Evolutionary conservation across 2,113 vertebrate species (phyloP).

Genomic region (Tetrax tetrax): DNA sequence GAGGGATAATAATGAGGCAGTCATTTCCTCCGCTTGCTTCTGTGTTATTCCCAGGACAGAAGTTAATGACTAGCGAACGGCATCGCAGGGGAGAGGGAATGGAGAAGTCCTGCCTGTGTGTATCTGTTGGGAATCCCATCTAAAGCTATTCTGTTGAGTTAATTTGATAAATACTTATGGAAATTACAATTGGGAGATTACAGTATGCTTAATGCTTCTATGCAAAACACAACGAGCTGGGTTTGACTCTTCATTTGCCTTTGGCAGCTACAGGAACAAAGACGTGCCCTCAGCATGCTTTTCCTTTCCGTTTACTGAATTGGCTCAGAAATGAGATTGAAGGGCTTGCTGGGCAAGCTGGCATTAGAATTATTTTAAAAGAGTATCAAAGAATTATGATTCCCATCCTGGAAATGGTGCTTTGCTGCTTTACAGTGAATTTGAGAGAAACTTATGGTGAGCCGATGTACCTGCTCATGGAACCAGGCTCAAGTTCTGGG

Average conservation of each 20-base stretch:
- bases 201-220: background rate
- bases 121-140: constrained; percentile 3
- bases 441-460: background rate
- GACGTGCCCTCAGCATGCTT: background rate
- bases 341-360: rapidly evolving
- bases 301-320: background rate
- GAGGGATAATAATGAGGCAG: background rate
- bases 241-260: background rate
- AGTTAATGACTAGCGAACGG: constrained; percentile 12
- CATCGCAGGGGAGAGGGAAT: background rate
- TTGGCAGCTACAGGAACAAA: background rate
- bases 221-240: rapidly evolving
- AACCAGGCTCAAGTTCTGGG: rapidly evolving
- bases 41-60: background rate
- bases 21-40: background rate
- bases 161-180: background rate
- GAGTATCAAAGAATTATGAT: background rate
- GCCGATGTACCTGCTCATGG: background rate
- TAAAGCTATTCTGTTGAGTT: background rate
- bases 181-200: background rate
- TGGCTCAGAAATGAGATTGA: background rate
- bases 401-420: background rate
- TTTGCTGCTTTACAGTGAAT: background rate
- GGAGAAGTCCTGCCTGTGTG: background rate
- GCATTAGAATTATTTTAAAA: background rate